Evolutionary conservation across 2,888 invertebrate species (phyloP).

Genomic region (Hyposoter dolosus): DNA sequence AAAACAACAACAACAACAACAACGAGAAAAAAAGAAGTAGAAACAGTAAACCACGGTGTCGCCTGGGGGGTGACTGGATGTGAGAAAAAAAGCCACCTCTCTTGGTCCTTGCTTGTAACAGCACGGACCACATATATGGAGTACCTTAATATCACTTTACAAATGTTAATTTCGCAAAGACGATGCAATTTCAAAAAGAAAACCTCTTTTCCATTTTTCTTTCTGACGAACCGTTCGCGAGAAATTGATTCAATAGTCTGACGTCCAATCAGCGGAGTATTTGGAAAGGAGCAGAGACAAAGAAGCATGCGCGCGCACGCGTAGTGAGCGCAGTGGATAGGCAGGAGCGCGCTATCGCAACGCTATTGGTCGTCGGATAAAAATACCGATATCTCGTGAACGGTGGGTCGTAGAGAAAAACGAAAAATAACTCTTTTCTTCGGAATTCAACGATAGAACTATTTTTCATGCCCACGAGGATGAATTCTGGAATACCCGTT

Average conservation of each 20-base stretch:
- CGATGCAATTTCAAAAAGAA: background rate
- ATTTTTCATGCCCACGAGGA: background rate
- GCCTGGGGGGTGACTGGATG: slow-evolving; percentile 18
- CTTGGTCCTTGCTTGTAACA: background rate
- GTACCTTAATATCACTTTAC: background rate
- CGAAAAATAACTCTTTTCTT: background rate
- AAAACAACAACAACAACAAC: background rate
- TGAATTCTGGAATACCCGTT: background rate
- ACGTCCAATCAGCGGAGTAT: background rate
- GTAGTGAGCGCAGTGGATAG: background rate
- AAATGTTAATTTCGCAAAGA: background rate
- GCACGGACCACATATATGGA: background rate
- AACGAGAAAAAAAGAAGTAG: background rate
- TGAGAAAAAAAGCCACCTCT: slow-evolving; percentile 14
- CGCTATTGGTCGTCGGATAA: background rate
- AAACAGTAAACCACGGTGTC: slow-evolving; percentile 40
- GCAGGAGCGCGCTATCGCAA: background rate
- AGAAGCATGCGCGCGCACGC: background rate
- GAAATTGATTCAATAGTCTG: background rate
- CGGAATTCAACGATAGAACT: background rate
- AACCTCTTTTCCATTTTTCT: slow-evolving; percentile 1
- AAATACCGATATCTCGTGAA: background rate
- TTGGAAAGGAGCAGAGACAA: background rate
- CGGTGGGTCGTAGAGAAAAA: background rate
- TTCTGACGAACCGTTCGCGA: background rate